Base-by-base conservation (phyloP, 2,797 vertebrate species). In the Gallinago solitaria region DNA sequence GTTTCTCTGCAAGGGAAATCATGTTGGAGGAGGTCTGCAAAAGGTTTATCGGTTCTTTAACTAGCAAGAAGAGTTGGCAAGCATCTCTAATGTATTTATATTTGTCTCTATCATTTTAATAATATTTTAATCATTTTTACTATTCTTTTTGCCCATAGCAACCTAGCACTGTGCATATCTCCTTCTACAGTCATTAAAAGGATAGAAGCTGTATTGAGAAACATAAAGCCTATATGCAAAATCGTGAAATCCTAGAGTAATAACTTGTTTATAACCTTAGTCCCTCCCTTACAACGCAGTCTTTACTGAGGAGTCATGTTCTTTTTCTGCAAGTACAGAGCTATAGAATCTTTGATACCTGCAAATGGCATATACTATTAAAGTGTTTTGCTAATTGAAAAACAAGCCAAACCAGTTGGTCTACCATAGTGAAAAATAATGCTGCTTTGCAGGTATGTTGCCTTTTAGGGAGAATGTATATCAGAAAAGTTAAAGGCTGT, bases 251-350 rank as follows among this genome's bases (percentile, higher is more conserved):
- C 54, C 64, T 95, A 14, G 82, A 84, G 69, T 92, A 91, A 93
- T 95, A 97, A 57, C 70, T 93, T 94, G 93, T 89, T 96, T 95
- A 94, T 90, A 93, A 89, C 57, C 67, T 86, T 84, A 91, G 85
- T 94, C 82, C 92, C 65, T 94, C 84, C 91, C 91, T 94, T 91
- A 95, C 90, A 64, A 93, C 93, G 61, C 35, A 33, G 32, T 85
- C 43, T 92, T 92, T 92, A 87, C 81, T 89, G 88, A 87, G 47
- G 74, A 80, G 68, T 63, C 60, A 35, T 84, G 12, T 87, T 74
- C 30, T 63, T 93, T 80, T 89, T 73, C 90, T 83, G 56, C 64
- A 93, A 87, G 75, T 77, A 56, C 30, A 69, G 20, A 63, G 60
- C 37, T 79, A 25, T 74, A 69, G 84, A 88, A 69, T 67, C 57